phyloP scores from a whole-genome alignment of 2,888 invertebrate genomes.

The Lepidocyrtinus sp. region DNA sequence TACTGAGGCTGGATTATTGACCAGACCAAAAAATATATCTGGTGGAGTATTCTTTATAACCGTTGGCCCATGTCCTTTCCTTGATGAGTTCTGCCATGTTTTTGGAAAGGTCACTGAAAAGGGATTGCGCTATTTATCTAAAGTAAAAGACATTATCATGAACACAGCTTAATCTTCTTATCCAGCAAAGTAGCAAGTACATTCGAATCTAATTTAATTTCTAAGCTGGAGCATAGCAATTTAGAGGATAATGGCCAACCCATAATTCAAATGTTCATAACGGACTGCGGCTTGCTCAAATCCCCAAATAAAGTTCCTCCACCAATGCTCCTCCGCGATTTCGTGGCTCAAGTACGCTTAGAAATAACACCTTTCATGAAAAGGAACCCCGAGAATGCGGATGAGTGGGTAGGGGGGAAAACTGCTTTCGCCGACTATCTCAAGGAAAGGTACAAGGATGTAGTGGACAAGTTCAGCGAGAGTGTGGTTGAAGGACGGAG shows the following conservation, averaged over 20 bases:
- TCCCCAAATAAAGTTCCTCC: constrained; percentile 38
- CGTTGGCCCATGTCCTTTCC: constrained; percentile 36
- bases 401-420: constrained; percentile 29
- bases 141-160: background rate
- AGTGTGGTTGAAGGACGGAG: no score
- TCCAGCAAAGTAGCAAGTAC: background rate
- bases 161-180: background rate
- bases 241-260: constrained; percentile 37
- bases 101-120: constrained; percentile 36
- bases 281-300: constrained; percentile 44
- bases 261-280: constrained; percentile 41
- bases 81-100: constrained; percentile 47
- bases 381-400: constrained; percentile 23
- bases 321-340: constrained; percentile 48
- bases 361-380: constrained; percentile 45
- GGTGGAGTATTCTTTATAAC: constrained; percentile 56
- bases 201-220: constrained; percentile 5
- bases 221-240: constrained; percentile 41
- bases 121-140: constrained; percentile 33
- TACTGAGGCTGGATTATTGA: constrained; percentile 39
- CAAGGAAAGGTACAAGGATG: no score
- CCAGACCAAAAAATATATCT: constrained; percentile 35
- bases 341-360: constrained; percentile 35
- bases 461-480: no score
- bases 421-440: constrained; percentile 29